Percentiles rank a stretch among this genome's conserved stretches.
Conservation (phyloP, 2,113 vertebrate genomes). For the Toxotes jaculatrix region DNA sequence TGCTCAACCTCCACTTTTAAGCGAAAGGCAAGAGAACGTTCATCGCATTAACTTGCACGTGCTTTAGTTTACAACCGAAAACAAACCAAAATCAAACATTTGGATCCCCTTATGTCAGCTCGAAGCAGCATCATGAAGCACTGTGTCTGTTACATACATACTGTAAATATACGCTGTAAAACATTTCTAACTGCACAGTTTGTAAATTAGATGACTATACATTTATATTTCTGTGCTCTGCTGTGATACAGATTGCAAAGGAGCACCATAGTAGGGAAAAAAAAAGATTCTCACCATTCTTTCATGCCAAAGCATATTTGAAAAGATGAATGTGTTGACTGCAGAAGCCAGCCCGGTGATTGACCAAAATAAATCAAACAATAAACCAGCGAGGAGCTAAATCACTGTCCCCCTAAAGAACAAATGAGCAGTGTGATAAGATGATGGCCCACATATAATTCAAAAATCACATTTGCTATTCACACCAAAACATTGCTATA, state of each 20-base stretch:
- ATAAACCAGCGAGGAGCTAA: conserved; percentile 12
- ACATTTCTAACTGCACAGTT: conserved; percentile 74
- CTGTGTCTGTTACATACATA: conserved; percentile 72
- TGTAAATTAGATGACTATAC: conserved; percentile 74
- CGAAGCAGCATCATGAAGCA: conserved; percentile 72
- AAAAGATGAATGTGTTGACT: conserved; percentile 22
- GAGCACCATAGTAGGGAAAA: conserved; percentile 60
- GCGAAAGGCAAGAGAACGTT: conserved; percentile 59
- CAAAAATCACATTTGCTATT: conserved; percentile 56
- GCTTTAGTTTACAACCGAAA: conserved; percentile 49
- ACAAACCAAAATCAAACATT: conserved; percentile 27
- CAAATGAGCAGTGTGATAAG: conserved; percentile 12
- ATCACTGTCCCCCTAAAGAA: conserved; percentile 7
- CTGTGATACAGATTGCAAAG: conserved; percentile 70
- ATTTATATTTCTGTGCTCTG: conserved; percentile 68
- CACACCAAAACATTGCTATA: conserved; percentile 61
- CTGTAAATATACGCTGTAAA: conserved; percentile 67
- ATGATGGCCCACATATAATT: conserved; percentile 46
- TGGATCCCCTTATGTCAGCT: conserved; percentile 53
- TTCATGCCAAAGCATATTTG: conserved; percentile 42
- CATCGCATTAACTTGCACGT: conserved; percentile 44
- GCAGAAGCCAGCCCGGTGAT: conserved; percentile 14
- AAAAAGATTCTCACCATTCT: conserved; percentile 25
- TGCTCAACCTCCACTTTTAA: conserved; percentile 62
- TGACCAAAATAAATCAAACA: background rate